Evolutionary conservation across 2,888 invertebrate genomes (phyloP).

Genomic region (Minunthozetes semirufus): DNA sequence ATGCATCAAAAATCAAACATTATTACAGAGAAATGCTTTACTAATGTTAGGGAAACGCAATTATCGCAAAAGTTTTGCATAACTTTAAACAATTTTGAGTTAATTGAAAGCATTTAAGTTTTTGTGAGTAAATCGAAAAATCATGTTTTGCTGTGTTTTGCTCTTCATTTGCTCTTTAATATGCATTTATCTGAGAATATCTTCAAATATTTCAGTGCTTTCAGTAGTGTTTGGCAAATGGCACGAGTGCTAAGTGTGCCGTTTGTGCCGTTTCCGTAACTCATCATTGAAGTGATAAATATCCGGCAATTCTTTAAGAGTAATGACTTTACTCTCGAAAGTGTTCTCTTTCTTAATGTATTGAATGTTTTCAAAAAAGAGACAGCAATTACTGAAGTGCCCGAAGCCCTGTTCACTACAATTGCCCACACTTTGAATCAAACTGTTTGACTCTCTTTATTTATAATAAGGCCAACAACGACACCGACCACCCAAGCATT

Average conservation of each 20-base stretch:
- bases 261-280: slow-evolving; percentile 13
- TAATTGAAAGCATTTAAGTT: not conserved
- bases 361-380: slow-evolving; percentile 20
- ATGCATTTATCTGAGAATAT: slow-evolving; percentile 18
- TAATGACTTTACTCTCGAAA: slow-evolving; percentile 17
- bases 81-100: not conserved
- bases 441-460: not conserved
- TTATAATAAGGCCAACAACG: not conserved
- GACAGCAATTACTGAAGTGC: slow-evolving; percentile 10
- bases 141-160: no score
- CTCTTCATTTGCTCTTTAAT: not conserved
- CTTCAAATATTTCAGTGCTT: not conserved
- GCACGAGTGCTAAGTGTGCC: slow-evolving; percentile 32
- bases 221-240: not conserved
- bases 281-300: slow-evolving; percentile 23
- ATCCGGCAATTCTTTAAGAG: slow-evolving; percentile 16
- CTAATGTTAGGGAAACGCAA: not conserved
- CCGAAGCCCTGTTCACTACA: slow-evolving; percentile 9
- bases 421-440: not conserved
- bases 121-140: not conserved
- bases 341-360: slow-evolving; percentile 9
- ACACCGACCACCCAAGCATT: slow-evolving; percentile 20
- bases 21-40: slow-evolving; percentile 16
- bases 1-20: not conserved
- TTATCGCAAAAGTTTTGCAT: not conserved